Base-by-base conservation (phyloP, 2,113 vertebrate genomes). In the Zosterops borbonicus region DNA sequence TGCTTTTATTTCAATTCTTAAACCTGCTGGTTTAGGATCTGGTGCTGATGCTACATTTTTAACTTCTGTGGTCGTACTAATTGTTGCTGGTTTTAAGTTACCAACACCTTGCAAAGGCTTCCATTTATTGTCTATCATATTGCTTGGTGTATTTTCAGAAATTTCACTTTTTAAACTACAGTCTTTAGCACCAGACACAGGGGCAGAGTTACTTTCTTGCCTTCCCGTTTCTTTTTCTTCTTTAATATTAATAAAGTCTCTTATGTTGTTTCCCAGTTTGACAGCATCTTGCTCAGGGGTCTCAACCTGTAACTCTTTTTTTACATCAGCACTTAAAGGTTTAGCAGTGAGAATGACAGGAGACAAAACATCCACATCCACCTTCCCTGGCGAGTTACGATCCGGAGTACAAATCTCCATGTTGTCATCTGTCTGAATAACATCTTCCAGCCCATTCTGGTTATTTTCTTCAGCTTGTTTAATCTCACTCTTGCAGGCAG, bases 1-100 rank as follows among this genome's bases (percentile, higher is more conserved):
- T 64, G 98, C 99, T 96, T 99, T 99, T 42, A 99, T 99, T 97
- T 99, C 99, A 95, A 99, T 99, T 44, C 98, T 98, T 74, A 99
- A 98, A 44, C 98, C 98, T 35, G 98, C 99, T 10, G 97, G 75
- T 67, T 98, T 99, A 35, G 93, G 35, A 24, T 98, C 97, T 11
- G 97, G 93, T 13, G 97, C 97, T 29, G 89, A 19, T 28, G 96
- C 79, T 22, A 70, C 7, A 2, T 91, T 95, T 89, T 97, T 98
- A 2, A 94, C 56, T 29, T 97, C 94, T 1, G 87, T 20, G 5
- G 97, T n/a, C 6, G 77, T 68, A 39, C 73, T 71, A 7, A 87
- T 3, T 35, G 93, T 49, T 3, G 96, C 37, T 12, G 96, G 76
- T 21, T 98, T 98, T 8, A 97, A 49, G 5, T 98, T 97, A 7